Evolutionary conservation across 2,888 invertebrate genomes (phyloP), one percentile per base, ranked within the genome.

Genomic region (Drosophila mettleri): DNA sequence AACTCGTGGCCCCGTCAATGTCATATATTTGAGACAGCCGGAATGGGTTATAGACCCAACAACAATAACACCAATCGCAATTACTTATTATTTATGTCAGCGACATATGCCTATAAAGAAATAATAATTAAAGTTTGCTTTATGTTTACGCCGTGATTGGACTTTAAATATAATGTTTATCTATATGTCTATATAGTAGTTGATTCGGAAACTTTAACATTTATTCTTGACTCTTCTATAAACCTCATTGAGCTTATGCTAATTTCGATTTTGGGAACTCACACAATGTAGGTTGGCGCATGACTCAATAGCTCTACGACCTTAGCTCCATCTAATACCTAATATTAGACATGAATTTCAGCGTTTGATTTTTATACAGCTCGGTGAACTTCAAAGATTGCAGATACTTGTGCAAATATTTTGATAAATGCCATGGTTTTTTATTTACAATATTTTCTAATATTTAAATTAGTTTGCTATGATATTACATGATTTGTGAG

Each of bases 61-160:
- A 68, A 62, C 39, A 61, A 53, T 22, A 49, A 39, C 48, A 39
- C 36, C 41, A 53, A 49, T 46, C 34, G 64, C 31, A 29, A 62
- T 64, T 63, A 66, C 48, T 82, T 86, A 83, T 75, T 83, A 83
- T 86, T 83, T 82, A 80, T 80, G 86, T 78, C 83, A 71, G 67
- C 70, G 63, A 60, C 74, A 69, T 74, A 71, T 71, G 71, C 61
- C 83, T 69, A 66, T 74, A 69, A 60, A 81, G 36, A 74, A 54
- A 74, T 69, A 72, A 79, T 78, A 86, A 83, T 83, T 86, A 80
- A 78, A 78, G 73, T 75, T 86, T 65, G 86, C 75, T 83, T 83
- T 80, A 86, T 82, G 86, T 82, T 71, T 55, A 43, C 61, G 29
- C 67, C 86, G 82, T 83, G 82, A 77, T 78, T 68, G 59, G 75